A percentile compares a stretch with the other conserved stretches of the same genome.
phyloP scores from a whole-genome alignment of 2,113 vertebrate species.

The Dolichallabes microphthalmus region DNA sequence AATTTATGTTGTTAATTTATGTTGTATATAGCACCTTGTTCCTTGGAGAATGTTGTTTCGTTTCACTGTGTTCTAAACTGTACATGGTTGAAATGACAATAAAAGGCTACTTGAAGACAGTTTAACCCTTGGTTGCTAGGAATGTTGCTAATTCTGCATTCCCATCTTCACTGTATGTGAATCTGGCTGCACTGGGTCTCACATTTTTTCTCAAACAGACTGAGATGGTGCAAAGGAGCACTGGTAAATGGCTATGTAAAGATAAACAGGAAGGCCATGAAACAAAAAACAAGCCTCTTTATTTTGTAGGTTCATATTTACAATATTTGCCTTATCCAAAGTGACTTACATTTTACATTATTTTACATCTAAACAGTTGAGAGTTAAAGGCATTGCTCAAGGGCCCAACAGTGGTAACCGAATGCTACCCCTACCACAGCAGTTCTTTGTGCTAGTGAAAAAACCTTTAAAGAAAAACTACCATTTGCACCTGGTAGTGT shows the following conservation, averaged over 20 bases:
- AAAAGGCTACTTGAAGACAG: not conserved
- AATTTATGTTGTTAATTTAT: too few species aligned
- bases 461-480: not conserved
- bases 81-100: too few species aligned
- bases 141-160: not conserved
- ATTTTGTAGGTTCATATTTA: too few species aligned
- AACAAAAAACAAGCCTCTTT: not conserved
- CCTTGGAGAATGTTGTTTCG: too few species aligned
- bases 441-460: not conserved
- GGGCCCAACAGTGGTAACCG: too few species aligned
- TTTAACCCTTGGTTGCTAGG: not conserved
- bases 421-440: too few species aligned
- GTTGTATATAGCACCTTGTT: too few species aligned
- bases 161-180: not conserved
- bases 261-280: not conserved
- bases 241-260: not conserved
- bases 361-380: too few species aligned
- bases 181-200: not conserved
- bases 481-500: not conserved
- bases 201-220: not conserved
- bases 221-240: not conserved
- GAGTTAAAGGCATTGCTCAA: too few species aligned
- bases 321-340: too few species aligned
- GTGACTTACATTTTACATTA: too few species aligned
- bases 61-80: too few species aligned